A percentile compares a stretch with the other conserved stretches of the same genome.
phyloP scores from a whole-genome alignment of 2,888 invertebrate genomes.

The Drosophila suboccidentalis region DNA sequence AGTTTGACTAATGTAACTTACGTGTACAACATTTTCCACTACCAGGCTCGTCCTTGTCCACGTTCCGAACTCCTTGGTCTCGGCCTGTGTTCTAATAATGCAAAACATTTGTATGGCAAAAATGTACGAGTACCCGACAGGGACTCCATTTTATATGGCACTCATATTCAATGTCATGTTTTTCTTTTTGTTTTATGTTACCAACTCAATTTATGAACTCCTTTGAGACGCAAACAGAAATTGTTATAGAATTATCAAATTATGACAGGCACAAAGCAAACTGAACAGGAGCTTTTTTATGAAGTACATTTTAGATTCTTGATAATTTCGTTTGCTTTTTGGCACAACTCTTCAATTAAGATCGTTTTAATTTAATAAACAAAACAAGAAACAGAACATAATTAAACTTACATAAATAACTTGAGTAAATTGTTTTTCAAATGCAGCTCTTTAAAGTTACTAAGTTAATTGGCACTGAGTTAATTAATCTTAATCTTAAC shows the following conservation, averaged over 20 bases:
- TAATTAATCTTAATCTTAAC: neutral
- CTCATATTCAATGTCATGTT: constrained; percentile 25
- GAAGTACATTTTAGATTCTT: neutral
- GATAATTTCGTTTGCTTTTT: no score
- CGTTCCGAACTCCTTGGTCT: neutral
- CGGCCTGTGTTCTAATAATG: constrained; percentile 61
- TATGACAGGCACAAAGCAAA: constrained; percentile 1
- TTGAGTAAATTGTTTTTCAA: no score
- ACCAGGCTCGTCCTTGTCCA: constrained; percentile 17
- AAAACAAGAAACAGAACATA: neutral
- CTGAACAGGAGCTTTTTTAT: no score
- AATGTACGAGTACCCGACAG: constrained; percentile 44
- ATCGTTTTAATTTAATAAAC: constrained; percentile 1
- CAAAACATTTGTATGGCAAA: constrained; percentile 67
- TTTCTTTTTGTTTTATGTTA: constrained; percentile 64
- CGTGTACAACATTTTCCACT: constrained; percentile 61
- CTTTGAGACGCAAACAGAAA: constrained; percentile 33
- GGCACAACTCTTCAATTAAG: no score
- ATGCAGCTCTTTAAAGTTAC: no score
- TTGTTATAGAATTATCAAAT: constrained; percentile 15
- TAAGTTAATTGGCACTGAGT: no score
- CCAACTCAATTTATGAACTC: constrained; percentile 72
- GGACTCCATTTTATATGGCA: constrained; percentile 53
- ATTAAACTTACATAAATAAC: no score
- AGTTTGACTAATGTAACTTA: constrained; percentile 77